Base-by-base conservation (phyloP, 2,797 vertebrate genomes). In the Paedocypris micromegethes region DNA sequence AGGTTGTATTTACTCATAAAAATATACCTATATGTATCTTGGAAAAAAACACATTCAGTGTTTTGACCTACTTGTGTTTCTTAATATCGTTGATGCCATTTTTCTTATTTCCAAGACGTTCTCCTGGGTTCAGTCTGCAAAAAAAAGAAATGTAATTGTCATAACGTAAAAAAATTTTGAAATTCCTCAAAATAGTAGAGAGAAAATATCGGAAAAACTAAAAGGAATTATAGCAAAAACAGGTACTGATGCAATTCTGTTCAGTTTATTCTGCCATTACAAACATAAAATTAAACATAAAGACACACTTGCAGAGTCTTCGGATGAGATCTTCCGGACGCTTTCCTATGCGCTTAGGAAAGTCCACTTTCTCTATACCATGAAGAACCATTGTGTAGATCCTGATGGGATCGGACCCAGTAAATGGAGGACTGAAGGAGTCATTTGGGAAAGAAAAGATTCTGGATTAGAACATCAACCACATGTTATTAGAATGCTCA, bases 341-440 rank as follows among this genome's bases (percentile, higher is more conserved):
- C 55, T 89, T 90, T 58, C 83, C 78, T 52, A 92, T 88, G 57
- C 78, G 84, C 65, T 88, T 90, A 9, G 90, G 87, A 77, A 91
- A 87, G 77, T 92, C 89, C 44, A 91, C 88, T 69, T 90, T 91
- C 72, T 92, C 90, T 40, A 92, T 89, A 56, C 90, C 90, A 45
- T 88, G 86, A n/a, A 92, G 86, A 59, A 90, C 88, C 88, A 87
- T 89, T 54, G 89, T 91, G 82, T 91, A 91, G 74, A 90, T 89
- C 79, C 89, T 89, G 57, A 91, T 91, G 38, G 88, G 89, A 75
- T 91, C 90, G 6, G 88, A 79, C 45, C 90, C 90, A 52, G 82
- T 70, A 72, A 91, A 91, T 4, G 90, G 90, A 3, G 90, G 90
- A 47, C 90, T 91, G 76, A 6, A 23, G 23, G 23, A 23, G 23